Base-by-base conservation (phyloP, 2,888 invertebrate species). In the Oeneis ivallda region DNA sequence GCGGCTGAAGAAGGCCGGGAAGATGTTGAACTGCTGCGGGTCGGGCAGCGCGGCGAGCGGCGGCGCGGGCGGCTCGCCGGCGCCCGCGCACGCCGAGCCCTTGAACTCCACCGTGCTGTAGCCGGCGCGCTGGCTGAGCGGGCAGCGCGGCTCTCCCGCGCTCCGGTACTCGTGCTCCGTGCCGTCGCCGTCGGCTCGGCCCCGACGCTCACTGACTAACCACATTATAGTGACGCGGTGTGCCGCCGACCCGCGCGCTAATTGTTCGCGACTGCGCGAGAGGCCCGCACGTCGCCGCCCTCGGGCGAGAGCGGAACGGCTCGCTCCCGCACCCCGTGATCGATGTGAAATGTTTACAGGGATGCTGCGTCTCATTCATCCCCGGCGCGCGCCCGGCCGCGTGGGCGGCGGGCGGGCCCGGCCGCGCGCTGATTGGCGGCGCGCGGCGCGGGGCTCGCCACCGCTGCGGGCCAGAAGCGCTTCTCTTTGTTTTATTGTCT, bases 1-100 rank as follows among this genome's bases (percentile, higher is more conserved):
- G 71, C 97, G 93, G 92, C 96, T 96, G 88, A 97, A 97, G 84
- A 97, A 97, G 69, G 97, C 97, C 78, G 97, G 97, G 89, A 97
- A 97, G 80, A 97, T 97, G 93, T 97, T 97, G 93, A 97, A 97
- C 92, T 96, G 96, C 84, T 96, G 96, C 72, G 94, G 95, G 76
- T 94, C 93, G 75, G 93, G 93, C 78, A 93, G 93, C 78, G 92
- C 92, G 80, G 92, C 89, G 77, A 93, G 94, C 78, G 90, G 87
- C 86, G 87, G 89, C 89, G 87, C 90, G 87, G 88, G 89, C 73
- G 86, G 87, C 85, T 89, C 90, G 52, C 78, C 83, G 89, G 92
- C 93, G 90, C 90, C 91, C 93, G 87, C 93, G 92, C 92, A 95
- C 93, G 94, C 94, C 86, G 94, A 94, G 92, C 94, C 94, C 93